A percentile compares a stretch with the other conserved stretches of the same genome.
Conservation (phyloP, 2,797 vertebrate genomes). For the Acipenser ruthenus region DNA sequence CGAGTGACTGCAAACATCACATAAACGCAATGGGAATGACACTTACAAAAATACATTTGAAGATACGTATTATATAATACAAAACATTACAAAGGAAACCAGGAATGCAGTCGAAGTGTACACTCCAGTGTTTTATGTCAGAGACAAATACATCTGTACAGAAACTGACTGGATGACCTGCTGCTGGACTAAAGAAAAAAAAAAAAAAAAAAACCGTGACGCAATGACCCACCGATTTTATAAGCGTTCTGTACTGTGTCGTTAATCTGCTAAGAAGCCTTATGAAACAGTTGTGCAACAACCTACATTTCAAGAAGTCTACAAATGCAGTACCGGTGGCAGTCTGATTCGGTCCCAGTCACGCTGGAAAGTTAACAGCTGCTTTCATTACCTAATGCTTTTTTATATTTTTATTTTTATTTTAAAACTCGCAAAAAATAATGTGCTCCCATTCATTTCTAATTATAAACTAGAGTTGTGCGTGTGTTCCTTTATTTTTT, state of each 20-base stretch:
- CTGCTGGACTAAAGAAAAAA: too few relatives aligned
- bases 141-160: too few relatives aligned
- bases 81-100: too few relatives aligned
- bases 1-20: too few relatives aligned
- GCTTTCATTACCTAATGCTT: conserved; percentile 5
- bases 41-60: too few relatives aligned
- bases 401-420: background rate
- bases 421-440: background rate
- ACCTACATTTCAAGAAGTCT: conserved; percentile 2
- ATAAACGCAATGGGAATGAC: too few relatives aligned
- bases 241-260: conserved; percentile 5
- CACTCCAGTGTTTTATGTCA: too few relatives aligned
- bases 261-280: conserved; percentile 13
- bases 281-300: conserved; percentile 29
- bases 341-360: background rate
- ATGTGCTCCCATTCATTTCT: conserved; percentile 1
- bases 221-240: conserved; percentile 13
- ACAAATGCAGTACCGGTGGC: conserved; percentile 10
- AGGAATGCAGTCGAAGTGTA: too few relatives aligned
- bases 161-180: too few relatives aligned
- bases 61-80: too few relatives aligned
- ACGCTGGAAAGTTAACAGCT: background rate
- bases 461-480: background rate
- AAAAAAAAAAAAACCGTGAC: conserved; percentile 19
- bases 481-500: background rate